These are phyloP conservation scores for Mallotus villosus DNA, from an alignment of 2,797 vertebrate genomes.

Conservation along the genomic window DNA sequence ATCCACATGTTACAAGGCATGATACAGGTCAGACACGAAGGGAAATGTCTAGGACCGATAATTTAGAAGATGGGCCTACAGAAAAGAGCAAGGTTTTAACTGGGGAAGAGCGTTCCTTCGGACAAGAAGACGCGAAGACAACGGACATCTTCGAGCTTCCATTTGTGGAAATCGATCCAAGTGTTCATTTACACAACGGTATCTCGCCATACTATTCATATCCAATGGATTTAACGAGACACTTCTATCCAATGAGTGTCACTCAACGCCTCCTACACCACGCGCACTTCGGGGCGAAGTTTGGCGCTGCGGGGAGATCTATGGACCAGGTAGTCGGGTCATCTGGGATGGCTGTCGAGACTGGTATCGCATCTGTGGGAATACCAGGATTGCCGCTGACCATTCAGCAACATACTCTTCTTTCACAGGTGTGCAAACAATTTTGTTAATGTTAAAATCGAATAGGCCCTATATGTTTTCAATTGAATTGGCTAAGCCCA, in stretches of 20 bases:
- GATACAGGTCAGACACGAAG: constrained; percentile 53
- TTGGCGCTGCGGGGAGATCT: constrained; percentile 69
- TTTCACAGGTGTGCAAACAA: constrained; percentile 72
- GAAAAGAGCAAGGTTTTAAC: constrained; percentile 69
- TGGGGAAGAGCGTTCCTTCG: constrained; percentile 52
- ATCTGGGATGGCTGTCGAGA: constrained; percentile 68
- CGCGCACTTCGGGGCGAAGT: constrained; percentile 75
- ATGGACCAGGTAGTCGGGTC: constrained; percentile 75
- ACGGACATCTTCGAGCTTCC: constrained; percentile 64
- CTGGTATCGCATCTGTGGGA: constrained; percentile 72
- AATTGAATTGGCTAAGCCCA: constrained; percentile 2
- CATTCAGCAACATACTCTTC: constrained; percentile 80
- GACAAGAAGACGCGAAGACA: constrained; percentile 58
- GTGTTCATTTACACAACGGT: constrained; percentile 55
- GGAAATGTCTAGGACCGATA: constrained; percentile 54
- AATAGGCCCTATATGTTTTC: no score
- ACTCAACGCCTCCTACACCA: constrained; percentile 72
- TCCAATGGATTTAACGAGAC: constrained; percentile 68
- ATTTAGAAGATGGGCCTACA: constrained; percentile 60
- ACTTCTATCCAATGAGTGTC: constrained; percentile 67
- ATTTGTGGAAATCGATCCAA: constrained; percentile 69
- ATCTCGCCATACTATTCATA: constrained; percentile 72
- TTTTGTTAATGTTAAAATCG: no score
- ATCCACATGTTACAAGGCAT: constrained; percentile 41
- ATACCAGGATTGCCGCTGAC: constrained; percentile 74